Base-by-base conservation (phyloP, 2,888 invertebrate species). In the Yponomeuta evonymella region DNA sequence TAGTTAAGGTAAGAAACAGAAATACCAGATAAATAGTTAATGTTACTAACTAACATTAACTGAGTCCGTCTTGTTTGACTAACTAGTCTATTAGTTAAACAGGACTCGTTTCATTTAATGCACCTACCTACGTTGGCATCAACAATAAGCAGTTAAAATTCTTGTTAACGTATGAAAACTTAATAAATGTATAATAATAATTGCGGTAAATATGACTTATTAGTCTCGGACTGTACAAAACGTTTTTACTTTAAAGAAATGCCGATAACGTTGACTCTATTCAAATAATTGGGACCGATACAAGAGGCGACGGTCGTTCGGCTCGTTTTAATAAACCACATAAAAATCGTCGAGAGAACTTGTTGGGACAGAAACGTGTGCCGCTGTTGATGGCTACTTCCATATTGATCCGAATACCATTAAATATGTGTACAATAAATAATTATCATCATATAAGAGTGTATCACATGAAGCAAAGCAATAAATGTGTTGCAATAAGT, bases 201-300 rank as follows among this genome's bases (percentile, higher is more conserved):
- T 58, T 58, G 51, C 15, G 12, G 3, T 15, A 58, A 58, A 58
- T 58, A 58, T 15, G 15, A 2, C 51, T 15, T 51, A 51, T 58
- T 58, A 58, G 51, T 58, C 51, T 58, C 65, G n/a, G 29, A 29
- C 30, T 30, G 12, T 5, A 58, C 51, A 4, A 58, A 58, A 58
- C 3, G 51, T 1, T 15, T 43, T 43, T 43, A 12, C 51, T 58
- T 58, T 58, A 58, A 58, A 58, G 51, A 58, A 58, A 58, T 58
- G 15, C 51, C 51, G 51, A 58, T 58, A 58, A 58, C 15, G 51
- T 58, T 58, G 51, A 15, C 51, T 4, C 30, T 65, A 65, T 33
- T 29, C 29, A 65, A 65, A 65, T 65, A 65, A 30, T 65, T 65
- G 65, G 65, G 65, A 29, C 65, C 29, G 29, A 65, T 29, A 65